Evolutionary conservation across 2,797 vertebrate genomes (phyloP), one percentile per base, ranked within the genome.

Genomic region (Astyanax mexicanus): DNA sequence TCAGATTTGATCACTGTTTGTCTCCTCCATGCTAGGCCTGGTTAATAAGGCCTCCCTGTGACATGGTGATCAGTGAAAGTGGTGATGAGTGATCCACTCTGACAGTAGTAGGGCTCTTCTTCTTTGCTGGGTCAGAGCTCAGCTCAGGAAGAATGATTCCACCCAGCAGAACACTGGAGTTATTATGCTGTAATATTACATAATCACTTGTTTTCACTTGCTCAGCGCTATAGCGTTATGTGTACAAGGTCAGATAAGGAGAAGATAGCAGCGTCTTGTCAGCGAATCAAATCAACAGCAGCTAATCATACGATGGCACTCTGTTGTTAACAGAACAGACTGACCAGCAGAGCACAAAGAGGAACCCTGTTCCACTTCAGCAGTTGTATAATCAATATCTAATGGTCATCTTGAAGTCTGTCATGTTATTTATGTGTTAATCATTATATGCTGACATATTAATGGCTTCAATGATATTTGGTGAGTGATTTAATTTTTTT

Each of bases 171-270:
- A 45, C 15, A 5, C 38, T 74, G 17, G 5, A 58, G 42, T 42
- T 55, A 44, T 75, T 68, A 35, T 21, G 66, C 57, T 15, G n/a
- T 44, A 47, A 67, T 81, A 64, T 77, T 69, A 47, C 49, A 62
- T 62, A 45, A 73, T 57, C 69, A 49, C 74, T 32, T 77, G 47
- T 80, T 71, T 77, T 75, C 58, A 66, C 60, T 55, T 60, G 23
- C 42, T 72, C 58, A 76, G 71, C 84, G 75, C 73, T 81, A 45
- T 78, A 76, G 71, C 84, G 75, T 73, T 81, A 45, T 78, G 66
- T 55, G 8, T 29, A 66, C 82, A 58, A 78, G 81, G 52, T 73
- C 68, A 42, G 72, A 62, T 77, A 80, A 40, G 57, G 8, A 1
- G 45, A 60, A 42, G 35, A 69, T 65, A 40, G 78, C 66, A 74